These are phyloP conservation scores for Ricordea florida DNA, from an alignment of 92 coral and sea anemone genomes.

Conservation along the genomic window DNA sequence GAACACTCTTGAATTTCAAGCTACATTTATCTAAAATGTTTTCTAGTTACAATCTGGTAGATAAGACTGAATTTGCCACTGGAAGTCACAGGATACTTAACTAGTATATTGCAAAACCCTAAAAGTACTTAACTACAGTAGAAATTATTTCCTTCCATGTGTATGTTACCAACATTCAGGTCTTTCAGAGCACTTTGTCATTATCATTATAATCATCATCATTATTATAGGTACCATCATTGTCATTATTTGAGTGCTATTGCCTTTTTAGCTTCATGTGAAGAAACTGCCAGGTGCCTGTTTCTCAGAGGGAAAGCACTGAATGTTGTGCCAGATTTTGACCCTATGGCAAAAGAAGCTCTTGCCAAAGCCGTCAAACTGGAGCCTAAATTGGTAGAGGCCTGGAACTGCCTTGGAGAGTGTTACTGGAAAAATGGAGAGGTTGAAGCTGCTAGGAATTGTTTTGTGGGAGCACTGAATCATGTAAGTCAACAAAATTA, in stretches of 20 bases:
- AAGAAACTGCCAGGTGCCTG: constrained; percentile 82
- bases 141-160: too few species aligned
- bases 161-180: too few species aligned
- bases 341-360: constrained; percentile 88
- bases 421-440: constrained; percentile 98
- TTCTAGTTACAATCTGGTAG: too few species aligned
- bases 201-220: too few species aligned
- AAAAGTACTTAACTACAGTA: too few species aligned
- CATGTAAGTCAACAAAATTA: constrained; percentile 69
- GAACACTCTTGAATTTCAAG: too few species aligned
- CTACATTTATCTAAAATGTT: too few species aligned
- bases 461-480: constrained; percentile 92
- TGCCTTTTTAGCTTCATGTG: constrained; percentile 56
- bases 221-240: not conserved
- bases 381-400: constrained; percentile 91
- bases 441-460: constrained; percentile 89
- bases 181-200: too few species aligned
- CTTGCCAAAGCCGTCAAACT: constrained; percentile 94
- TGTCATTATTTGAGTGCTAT: not conserved
- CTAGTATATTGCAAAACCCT: too few species aligned
- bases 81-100: too few species aligned
- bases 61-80: too few species aligned
- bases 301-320: constrained; percentile 92
- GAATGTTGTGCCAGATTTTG: constrained; percentile 80
- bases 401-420: constrained; percentile 98